Conservation (phyloP, 2,888 invertebrate species). For the Nesidiocoris tenuis region DNA sequence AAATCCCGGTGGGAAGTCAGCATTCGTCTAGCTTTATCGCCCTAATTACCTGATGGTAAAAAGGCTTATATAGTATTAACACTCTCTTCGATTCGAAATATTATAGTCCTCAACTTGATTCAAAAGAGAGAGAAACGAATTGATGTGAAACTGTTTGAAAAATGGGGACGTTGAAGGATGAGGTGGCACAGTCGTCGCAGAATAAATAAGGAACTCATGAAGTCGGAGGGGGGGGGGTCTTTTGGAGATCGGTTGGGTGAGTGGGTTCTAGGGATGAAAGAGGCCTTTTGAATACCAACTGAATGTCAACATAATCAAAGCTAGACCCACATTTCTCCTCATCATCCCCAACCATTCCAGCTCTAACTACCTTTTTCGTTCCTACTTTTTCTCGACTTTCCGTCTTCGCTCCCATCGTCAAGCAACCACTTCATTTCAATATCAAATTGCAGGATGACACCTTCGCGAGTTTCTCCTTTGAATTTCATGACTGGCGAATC, state of each 20-base stretch:
- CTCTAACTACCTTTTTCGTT: background rate
- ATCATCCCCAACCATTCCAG: background rate
- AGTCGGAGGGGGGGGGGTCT: background rate
- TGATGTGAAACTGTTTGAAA: background rate
- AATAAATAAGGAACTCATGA: background rate
- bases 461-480: background rate
- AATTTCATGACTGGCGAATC: background rate
- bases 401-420: no score
- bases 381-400: background rate
- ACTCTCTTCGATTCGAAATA: no score
- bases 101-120: no score
- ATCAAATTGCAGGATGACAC: background rate
- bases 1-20: no score
- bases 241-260: background rate
- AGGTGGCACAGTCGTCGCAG: no score
- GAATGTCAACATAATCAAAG: conserved; percentile 27
- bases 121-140: background rate
- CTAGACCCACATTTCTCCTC: conserved; percentile 2
- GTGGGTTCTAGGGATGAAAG: background rate
- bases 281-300: conserved; percentile 23
- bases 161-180: background rate
- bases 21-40: no score
- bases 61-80: no score
- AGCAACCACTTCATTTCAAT: background rate
- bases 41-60: no score